phyloP scores from a whole-genome alignment of 2,113 vertebrate genomes.

The Campylomormyrus numenius region DNA sequence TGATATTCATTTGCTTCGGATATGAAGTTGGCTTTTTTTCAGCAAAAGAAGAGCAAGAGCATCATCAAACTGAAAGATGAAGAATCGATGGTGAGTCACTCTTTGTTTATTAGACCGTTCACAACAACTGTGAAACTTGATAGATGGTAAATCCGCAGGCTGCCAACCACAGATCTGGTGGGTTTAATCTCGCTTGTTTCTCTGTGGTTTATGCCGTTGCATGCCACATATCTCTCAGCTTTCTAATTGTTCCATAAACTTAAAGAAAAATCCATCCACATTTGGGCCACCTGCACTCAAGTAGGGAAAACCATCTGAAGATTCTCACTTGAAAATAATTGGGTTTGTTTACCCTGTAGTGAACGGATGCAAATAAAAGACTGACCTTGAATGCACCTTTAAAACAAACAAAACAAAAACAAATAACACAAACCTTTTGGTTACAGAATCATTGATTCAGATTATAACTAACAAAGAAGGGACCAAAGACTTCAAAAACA shows the following conservation, averaged over 20 bases:
- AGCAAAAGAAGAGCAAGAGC: neutral
- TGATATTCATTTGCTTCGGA: neutral
- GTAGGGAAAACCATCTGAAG: neutral
- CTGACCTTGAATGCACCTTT: neutral
- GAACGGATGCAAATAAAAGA: neutral
- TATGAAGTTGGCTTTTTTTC: neutral
- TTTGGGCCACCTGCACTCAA: neutral
- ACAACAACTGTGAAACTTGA: neutral
- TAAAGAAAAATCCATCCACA: neutral
- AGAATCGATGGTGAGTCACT: neutral
- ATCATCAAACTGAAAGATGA: neutral
- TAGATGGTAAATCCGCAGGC: neutral
- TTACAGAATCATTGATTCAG: neutral
- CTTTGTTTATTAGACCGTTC: neutral
- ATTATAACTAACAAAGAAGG: neutral
- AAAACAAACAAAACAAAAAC: neutral
- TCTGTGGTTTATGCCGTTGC: neutral
- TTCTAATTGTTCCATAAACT: neutral
- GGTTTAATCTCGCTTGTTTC: neutral
- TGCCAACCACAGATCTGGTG: neutral
- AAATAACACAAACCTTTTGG: neutral
- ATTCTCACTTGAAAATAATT: slow-evolving; percentile 3
- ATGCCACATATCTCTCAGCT: neutral
- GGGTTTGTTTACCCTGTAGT: neutral
- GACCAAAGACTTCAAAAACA: neutral